phyloP scores from a whole-genome alignment of 2,888 invertebrate species.

The Xanthorhoe spadicearia region DNA sequence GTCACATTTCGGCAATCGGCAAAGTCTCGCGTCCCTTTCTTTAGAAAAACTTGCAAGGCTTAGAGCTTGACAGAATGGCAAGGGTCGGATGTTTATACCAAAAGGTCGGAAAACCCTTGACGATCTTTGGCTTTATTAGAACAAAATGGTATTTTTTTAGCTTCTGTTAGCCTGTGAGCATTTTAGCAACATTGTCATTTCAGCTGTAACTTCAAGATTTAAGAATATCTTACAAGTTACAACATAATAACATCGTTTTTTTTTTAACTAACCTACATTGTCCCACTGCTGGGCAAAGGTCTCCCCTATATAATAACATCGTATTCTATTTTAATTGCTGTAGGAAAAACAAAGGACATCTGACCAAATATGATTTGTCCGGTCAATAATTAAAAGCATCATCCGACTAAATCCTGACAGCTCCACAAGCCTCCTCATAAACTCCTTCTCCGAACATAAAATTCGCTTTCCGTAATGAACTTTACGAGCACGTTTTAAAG shows the following conservation, averaged over 20 bases:
- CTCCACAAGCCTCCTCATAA: slow-evolving; percentile 54
- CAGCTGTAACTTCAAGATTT: too few relatives aligned
- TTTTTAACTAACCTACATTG: too few relatives aligned
- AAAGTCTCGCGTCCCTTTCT: slow-evolving; percentile 49
- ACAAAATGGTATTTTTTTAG: background rate
- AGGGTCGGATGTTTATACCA: slow-evolving; percentile 9
- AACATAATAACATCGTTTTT: too few relatives aligned
- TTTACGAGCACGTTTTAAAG: slow-evolving; percentile 64
- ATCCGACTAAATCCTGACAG: slow-evolving; percentile 41
- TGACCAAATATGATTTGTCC: slow-evolving; percentile 1
- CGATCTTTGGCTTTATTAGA: background rate
- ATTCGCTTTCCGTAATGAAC: slow-evolving; percentile 65
- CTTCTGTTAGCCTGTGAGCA: too few relatives aligned
- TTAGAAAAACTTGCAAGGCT: background rate
- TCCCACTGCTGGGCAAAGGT: too few relatives aligned
- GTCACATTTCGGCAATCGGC: slow-evolving; percentile 78
- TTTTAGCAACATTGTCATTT: too few relatives aligned
- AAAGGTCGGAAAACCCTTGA: background rate
- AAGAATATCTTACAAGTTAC: too few relatives aligned
- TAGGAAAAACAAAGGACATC: too few relatives aligned
- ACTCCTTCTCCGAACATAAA: slow-evolving; percentile 66
- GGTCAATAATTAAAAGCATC: background rate
- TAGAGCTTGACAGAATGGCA: slow-evolving; percentile 20
- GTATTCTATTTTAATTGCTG: too few relatives aligned
- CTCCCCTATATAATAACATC: too few relatives aligned